A percentile compares a stretch with the other conserved stretches of the same genome.
Evolutionary conservation across 2,797 vertebrate species (phyloP).

Genomic region (Myotis pilosus): DNA sequence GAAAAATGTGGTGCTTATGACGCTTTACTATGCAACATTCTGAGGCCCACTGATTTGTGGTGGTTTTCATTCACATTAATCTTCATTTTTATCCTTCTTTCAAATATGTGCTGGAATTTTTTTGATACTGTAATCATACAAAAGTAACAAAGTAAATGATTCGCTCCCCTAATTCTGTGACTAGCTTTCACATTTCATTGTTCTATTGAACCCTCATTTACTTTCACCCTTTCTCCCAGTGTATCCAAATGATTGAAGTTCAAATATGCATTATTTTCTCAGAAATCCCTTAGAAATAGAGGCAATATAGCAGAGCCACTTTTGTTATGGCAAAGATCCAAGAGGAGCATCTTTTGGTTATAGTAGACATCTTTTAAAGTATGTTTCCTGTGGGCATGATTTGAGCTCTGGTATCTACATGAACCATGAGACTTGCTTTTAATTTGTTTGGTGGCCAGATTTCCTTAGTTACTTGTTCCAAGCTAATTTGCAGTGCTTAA

Average conservation of each 20-base stretch:
- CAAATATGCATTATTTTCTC: background rate
- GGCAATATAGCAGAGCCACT: background rate
- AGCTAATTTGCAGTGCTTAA: background rate
- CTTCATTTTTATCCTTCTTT: constrained; percentile 17
- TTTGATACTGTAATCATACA: background rate
- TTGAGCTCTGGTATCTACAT: background rate
- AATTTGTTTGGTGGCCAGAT: background rate
- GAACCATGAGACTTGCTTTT: background rate
- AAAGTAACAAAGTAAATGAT: background rate
- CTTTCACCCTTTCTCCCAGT: background rate
- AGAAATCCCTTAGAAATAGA: background rate
- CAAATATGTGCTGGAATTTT: background rate
- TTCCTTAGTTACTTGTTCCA: background rate
- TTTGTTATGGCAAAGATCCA: background rate
- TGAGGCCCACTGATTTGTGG: background rate
- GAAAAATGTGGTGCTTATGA: background rate
- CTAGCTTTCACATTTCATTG: background rate
- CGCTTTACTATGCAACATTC: background rate
- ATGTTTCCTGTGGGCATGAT: background rate
- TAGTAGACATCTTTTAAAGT: background rate
- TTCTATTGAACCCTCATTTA: background rate
- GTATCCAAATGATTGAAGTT: background rate
- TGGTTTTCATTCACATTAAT: background rate
- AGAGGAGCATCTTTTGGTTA: background rate
- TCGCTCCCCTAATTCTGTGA: background rate